These are phyloP conservation scores for Cosmia pyralina DNA, from an alignment of 2,888 invertebrate genomes.

Conservation along the genomic window DNA sequence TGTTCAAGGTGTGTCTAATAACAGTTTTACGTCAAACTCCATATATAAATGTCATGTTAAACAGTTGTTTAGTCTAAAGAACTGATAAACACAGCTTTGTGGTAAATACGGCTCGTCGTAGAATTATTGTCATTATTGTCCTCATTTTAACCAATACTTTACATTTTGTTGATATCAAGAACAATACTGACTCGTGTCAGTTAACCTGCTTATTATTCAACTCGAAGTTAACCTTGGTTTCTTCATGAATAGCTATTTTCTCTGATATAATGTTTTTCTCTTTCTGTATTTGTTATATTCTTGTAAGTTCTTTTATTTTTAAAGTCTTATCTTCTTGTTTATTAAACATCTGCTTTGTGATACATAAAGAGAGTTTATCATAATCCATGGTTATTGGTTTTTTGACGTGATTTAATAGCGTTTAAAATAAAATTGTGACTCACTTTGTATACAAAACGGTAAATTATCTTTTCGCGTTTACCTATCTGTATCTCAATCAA, in stretches of 20 bases:
- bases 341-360: conserved; percentile 9
- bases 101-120: too few relatives aligned
- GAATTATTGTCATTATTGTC: neutral
- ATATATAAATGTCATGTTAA: too few relatives aligned
- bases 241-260: conserved; percentile 29
- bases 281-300: conserved; percentile 10
- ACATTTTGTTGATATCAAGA: conserved; percentile 19
- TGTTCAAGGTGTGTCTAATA: too few relatives aligned
- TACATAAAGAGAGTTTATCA: neutral
- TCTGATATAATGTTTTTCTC: neutral
- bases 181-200: conserved; percentile 33
- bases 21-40: too few relatives aligned
- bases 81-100: too few relatives aligned
- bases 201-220: conserved; percentile 28
- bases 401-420: neutral
- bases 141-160: conserved; percentile 6
- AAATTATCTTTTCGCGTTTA: neutral
- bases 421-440: conserved; percentile 3
- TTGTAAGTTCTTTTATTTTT: conserved; percentile 10
- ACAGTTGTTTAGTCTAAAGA: too few relatives aligned
- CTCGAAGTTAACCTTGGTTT: conserved; percentile 28
- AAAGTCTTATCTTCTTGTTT: conserved; percentile 7
- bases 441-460: neutral
- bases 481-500: neutral
- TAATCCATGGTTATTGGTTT: neutral